phyloP scores from a whole-genome alignment of 2,888 invertebrate species.

The Drosophila percnosoma region DNA sequence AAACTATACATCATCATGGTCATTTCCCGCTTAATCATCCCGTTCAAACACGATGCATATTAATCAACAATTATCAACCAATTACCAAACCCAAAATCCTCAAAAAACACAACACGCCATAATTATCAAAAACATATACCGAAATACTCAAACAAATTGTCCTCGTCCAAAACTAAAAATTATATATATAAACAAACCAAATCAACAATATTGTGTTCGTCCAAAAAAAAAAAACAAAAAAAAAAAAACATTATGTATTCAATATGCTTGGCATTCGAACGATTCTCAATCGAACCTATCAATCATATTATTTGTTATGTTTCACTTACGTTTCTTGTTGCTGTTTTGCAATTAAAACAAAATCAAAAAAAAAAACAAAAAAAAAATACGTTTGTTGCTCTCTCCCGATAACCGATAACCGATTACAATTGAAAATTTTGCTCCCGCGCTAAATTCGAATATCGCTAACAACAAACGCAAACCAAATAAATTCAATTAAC shows the following conservation, averaged over 20 bases:
- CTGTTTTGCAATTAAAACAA: conserved; percentile 58
- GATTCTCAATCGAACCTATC: conserved; percentile 38
- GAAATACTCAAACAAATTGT: conserved; percentile 57
- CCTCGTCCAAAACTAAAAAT: conserved; percentile 66
- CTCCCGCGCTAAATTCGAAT: conserved; percentile 56
- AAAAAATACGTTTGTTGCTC: conserved; percentile 65
- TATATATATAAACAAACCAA: conserved; percentile 15
- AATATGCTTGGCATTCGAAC: conserved; percentile 79
- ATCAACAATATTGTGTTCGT: conserved; percentile 72
- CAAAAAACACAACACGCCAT: conserved; percentile 42
- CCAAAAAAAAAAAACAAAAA: conserved; percentile 23
- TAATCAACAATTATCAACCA: conserved; percentile 34
- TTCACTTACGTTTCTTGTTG: conserved; percentile 70
- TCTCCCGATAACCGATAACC: conserved; percentile 36
- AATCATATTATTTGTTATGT: conserved; percentile 61
- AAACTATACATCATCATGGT: conserved; percentile 82
- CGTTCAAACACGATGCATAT: conserved; percentile 60
- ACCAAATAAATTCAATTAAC: conserved; percentile 45
- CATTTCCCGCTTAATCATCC: conserved; percentile 84
- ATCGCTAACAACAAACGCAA: conserved; percentile 56
- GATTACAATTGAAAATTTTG: conserved; percentile 31
- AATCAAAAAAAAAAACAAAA: conserved; percentile 14
- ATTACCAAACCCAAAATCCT: conserved; percentile 13
- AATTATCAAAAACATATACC: conserved; percentile 52
- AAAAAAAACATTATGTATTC: conserved; percentile 35